Base-by-base conservation (phyloP, 2,888 invertebrate species). In the Agrilus biguttatus region DNA sequence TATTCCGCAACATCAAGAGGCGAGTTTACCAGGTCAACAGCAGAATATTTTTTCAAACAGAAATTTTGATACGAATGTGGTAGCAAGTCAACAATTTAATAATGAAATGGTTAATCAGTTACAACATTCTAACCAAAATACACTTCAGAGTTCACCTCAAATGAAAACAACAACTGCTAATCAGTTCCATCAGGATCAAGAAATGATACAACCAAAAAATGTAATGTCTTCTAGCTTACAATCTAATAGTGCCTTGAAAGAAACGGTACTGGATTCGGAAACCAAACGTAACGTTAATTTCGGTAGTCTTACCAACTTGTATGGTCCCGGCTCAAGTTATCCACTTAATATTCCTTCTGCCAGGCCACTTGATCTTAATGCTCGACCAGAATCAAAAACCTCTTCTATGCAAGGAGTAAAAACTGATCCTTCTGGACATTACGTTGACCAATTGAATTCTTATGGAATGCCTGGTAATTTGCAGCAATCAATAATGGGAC, bases 321-420 rank as follows among this genome's bases (percentile, higher is more conserved):
- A 17, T 39, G 46, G 46, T 12, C 44, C 47, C 37, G 57, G 57
- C 14, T 42, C 55, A 0, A 54, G 52, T 21, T 61, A 57, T 44
- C 51, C 59, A 1, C 42, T 62, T 33, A 63, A 62, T 46, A 56
- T 62, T 40, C 56, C 61, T 6, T 45, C 52, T 2, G 48, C 54
- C 17, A 47, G 55, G 38, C 43, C 49, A 7, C 37, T 56, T 14
- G 53, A 46, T 42, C 45, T 28, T 28, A 47, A 46, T 13, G 42
- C 48, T 12, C 51, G 55, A 33, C 53, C 45, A 17, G 50, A 55
- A 33, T 43, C 46, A 1, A 17, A 36, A 17, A 36, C 12, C 10
- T 2, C 3, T 14, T 14, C 36, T 2, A 28, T 28, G 28, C 28
- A 28, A 28, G 28, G 10, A 8, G 8, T 10, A 28, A 28, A 28